Percentiles rank a stretch among this genome's conserved stretches.
phyloP scores from a whole-genome alignment of 2,888 invertebrate genomes.

The Carpatolechia fugitivella region DNA sequence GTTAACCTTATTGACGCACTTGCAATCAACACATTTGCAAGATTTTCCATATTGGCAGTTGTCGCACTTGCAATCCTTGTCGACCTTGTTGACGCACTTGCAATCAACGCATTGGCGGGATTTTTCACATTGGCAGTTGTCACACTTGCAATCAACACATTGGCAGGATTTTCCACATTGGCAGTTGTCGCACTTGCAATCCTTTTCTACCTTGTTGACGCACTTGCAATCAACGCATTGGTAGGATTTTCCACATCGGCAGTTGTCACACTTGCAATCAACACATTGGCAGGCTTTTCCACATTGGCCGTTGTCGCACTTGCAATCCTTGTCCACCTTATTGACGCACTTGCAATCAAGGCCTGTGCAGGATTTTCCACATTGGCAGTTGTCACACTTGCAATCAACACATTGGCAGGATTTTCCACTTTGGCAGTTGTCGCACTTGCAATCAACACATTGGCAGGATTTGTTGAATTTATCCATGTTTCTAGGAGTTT shows the following conservation, averaged over 20 bases:
- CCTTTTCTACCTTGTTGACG: too few species aligned
- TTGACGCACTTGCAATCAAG: not conserved
- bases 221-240: too few species aligned
- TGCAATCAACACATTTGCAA: not conserved
- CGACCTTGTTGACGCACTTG: slow-evolving; percentile 19
- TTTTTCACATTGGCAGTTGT: not conserved
- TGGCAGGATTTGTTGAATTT: not conserved
- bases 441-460: not conserved
- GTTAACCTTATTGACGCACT: too few species aligned
- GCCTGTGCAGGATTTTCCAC: not conserved
- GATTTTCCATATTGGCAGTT: too few species aligned
- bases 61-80: too few species aligned
- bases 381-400: not conserved
- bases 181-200: too few species aligned
- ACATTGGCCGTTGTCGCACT: not conserved
- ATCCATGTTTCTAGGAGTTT: not conserved
- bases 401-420: not conserved
- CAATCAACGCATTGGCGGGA: slow-evolving; percentile 21
- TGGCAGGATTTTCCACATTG: not conserved
- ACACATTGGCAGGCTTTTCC: too few species aligned
- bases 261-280: too few species aligned
- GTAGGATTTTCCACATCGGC: too few species aligned
- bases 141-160: not conserved
- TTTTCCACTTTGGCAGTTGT: not conserved
- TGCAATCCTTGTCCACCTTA: not conserved